Base-by-base conservation (phyloP, 37 sponge, comb jelly and placozoan species). In the Lycopodina hypogea region DNA sequence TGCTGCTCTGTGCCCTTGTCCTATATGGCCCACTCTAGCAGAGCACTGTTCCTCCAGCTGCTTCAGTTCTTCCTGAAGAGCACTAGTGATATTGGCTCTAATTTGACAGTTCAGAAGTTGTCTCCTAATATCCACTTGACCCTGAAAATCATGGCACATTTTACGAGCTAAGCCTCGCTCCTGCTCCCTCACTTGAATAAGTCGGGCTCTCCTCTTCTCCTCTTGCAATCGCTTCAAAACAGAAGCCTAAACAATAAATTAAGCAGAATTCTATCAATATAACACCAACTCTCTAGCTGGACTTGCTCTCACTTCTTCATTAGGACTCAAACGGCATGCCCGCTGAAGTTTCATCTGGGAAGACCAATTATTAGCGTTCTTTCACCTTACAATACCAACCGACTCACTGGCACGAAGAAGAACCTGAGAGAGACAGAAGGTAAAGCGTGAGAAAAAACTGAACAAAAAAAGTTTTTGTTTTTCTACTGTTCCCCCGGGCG, bases 121-220 rank as follows among this genome's bases (percentile, higher is more conserved):
- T 28, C 50, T 83, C 68, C 83, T 84, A 12, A n/a, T 58, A 36
- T 82, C 62, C 28, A 35, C 65, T 57, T 82, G 82, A 21, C 1
- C 15, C 37, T 39, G 60, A 17, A 74, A 58, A 2, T 80, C 71
- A 6, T 76, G 50, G 24, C 84, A 74, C 9, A 86, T 18, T 30
- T 36, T 60, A 45, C 71, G 56, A 3, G 92, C 88, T n/a, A 74
- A 37, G 28, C 23, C 68, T 51, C 66, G 87, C 64, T 87, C 79
- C 66, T 91, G 92, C 65, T 87, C 88, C 34, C 87, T 80, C 48
- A 86, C 87, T 50, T 85, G 82, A 22, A 91, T 22, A 48, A 91
- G 63, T 36, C 92, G 57, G 9, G 79, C 64, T 33, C 33, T 83
- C 3, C 92, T 77, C 35, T 84, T 67, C 32, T 83, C 74, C 33